phyloP scores from a whole-genome alignment of 2,888 invertebrate species.

The Allolobophora icterica region DNA sequence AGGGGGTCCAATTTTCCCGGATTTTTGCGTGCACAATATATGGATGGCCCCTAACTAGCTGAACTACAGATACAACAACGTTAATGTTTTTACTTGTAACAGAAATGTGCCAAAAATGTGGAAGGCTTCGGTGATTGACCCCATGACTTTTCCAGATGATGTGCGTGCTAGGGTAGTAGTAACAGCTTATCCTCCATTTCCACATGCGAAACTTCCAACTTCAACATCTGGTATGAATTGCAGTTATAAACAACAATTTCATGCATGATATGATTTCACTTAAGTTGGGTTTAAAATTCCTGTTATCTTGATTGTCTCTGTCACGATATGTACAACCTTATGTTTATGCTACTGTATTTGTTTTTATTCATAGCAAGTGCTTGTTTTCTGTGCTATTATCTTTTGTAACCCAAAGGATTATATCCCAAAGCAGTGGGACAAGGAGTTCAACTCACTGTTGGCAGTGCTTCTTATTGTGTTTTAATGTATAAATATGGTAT shows the following conservation, averaged over 20 bases:
- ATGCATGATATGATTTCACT: neutral
- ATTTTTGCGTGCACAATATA: no score
- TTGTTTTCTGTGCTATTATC: no score
- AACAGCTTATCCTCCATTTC: slow-evolving; percentile 5
- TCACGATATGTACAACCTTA: neutral
- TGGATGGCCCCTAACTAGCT: no score
- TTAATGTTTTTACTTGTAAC: neutral
- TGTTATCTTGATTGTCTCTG: neutral
- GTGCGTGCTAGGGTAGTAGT: slow-evolving; percentile 10
- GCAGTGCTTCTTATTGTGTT: neutral
- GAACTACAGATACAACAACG: neutral
- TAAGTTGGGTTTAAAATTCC: neutral
- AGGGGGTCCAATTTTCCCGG: no score
- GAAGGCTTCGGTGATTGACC: neutral
- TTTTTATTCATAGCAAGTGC: neutral
- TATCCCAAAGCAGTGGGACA: no score
- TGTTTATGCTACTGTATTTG: neutral
- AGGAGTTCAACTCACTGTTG: neutral
- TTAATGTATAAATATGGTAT: neutral
- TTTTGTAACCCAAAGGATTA: no score
- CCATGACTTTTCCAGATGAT: neutral
- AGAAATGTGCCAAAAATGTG: slow-evolving; percentile 11
- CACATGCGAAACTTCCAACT: neutral
- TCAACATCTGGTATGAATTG: neutral
- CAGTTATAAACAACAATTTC: neutral